phyloP scores from a whole-genome alignment of 2,888 invertebrate species.

The Cylindroiulus punctatus region DNA sequence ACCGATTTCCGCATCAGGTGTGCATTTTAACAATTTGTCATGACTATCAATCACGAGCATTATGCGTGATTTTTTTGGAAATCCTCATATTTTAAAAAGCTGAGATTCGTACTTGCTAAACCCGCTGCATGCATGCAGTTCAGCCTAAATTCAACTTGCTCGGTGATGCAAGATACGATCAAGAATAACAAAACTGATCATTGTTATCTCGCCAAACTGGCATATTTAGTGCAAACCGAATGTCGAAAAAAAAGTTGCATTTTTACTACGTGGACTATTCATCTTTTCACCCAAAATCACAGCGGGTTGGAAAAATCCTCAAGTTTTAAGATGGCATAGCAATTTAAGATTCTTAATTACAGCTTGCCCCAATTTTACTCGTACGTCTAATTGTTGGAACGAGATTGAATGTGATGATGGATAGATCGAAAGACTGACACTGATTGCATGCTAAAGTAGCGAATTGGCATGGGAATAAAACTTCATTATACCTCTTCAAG shows the following conservation, averaged over 20 bases:
- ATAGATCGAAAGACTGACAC: too few species aligned
- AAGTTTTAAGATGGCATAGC: background rate
- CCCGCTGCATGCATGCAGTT: background rate
- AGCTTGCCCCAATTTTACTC: background rate
- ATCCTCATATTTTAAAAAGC: background rate
- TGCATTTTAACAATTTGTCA: conserved; percentile 45
- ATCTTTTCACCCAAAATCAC: background rate
- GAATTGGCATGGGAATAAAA: background rate
- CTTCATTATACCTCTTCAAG: background rate
- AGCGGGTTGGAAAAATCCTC: background rate
- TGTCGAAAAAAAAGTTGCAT: background rate
- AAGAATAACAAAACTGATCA: background rate
- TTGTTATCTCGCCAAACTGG: too few species aligned
- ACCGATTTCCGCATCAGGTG: conserved; percentile 43
- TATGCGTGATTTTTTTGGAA: conserved; percentile 16
- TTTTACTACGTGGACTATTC: background rate
- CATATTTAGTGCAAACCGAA: background rate
- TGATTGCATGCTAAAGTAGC: too few species aligned
- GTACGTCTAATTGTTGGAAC: background rate
- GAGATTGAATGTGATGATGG: background rate
- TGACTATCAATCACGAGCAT: conserved; percentile 45
- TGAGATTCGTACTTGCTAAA: background rate
- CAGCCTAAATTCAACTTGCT: conserved; percentile 21
- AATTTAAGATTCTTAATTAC: background rate
- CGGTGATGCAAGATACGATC: background rate